phyloP scores from a whole-genome alignment of 2,113 vertebrate species.

The Equus przewalskii region DNA sequence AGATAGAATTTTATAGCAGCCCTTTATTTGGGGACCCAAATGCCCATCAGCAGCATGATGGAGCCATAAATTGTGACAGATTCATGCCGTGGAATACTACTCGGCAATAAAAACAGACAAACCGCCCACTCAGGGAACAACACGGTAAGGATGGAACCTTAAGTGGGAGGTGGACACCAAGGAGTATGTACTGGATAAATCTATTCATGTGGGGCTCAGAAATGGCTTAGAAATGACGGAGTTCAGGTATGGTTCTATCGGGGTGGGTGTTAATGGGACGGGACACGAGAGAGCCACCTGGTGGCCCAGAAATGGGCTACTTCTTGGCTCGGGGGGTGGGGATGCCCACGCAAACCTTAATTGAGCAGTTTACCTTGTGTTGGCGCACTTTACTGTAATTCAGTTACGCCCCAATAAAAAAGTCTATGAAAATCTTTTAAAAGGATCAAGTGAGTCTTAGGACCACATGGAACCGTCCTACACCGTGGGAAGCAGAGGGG shows the following conservation, averaged over 20 bases:
- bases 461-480: not conserved
- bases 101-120: not conserved
- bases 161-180: not conserved
- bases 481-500: not conserved
- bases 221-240: not conserved
- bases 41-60: not conserved
- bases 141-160: not conserved
- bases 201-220: not conserved
- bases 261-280: not conserved
- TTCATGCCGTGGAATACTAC: not conserved
- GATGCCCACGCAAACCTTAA: not conserved
- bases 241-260: fast-evolving
- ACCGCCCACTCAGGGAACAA: not conserved
- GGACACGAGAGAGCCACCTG: fast-evolving
- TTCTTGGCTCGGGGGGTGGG: not conserved
- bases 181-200: not conserved
- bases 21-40: not conserved
- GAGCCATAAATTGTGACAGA: not conserved
- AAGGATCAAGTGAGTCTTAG: not conserved
- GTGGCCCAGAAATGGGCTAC: not conserved
- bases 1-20: not conserved
- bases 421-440: not conserved
- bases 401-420: not conserved
- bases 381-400: not conserved
- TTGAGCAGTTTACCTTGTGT: not conserved